Base-by-base conservation (phyloP, 2,888 invertebrate species). In the Drosophila tripunctata region DNA sequence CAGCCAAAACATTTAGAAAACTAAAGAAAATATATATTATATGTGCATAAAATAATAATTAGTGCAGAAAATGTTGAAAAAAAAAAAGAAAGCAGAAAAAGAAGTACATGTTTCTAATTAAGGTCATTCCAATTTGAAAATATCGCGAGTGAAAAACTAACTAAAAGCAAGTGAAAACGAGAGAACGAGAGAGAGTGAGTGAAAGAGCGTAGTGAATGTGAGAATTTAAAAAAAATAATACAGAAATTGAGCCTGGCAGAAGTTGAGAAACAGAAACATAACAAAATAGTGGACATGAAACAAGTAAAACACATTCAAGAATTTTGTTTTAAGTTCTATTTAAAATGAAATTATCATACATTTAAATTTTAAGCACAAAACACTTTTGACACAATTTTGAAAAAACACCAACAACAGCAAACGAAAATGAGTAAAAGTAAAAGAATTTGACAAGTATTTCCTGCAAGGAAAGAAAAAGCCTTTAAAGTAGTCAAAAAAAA, bases 391-490 rank as follows among this genome's bases (percentile, higher is more conserved):
- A 64, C 50, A 66, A 65, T 17, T 38, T 24, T 44, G 65, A 61
- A 43, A 45, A 33, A 57, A 43, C 62, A 65, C 47, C 52, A 69
- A 73, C 60, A 50, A 48, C 72, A 62, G 52, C 58, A 74, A 69
- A 58, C 30, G 30, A 55, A 67, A 57, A 40, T 56, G 56, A 66
- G 64, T 63, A 57, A 67, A 48, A 43, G 45, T 73, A 75, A 78
- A 78, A 73, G 68, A 60, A 80, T 81, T 81, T 88, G 83, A 85
- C 43, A 87, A 88, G 88, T 88, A 88, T 88, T 88, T 88, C 88
- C 88, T 88, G 57, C 56, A 89, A 89, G 88, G 88, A 88, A 89
- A 88, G 88, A 88, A 88, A 89, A 89, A 67, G 88, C 88, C 88
- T 88, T 88, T 88, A 88, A 80, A 85, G 62, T 81, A 81, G 84